Evolutionary conservation across 2,888 invertebrate genomes (phyloP), one percentile per base, ranked within the genome.

Genomic region (Melanophora roralis): DNA sequence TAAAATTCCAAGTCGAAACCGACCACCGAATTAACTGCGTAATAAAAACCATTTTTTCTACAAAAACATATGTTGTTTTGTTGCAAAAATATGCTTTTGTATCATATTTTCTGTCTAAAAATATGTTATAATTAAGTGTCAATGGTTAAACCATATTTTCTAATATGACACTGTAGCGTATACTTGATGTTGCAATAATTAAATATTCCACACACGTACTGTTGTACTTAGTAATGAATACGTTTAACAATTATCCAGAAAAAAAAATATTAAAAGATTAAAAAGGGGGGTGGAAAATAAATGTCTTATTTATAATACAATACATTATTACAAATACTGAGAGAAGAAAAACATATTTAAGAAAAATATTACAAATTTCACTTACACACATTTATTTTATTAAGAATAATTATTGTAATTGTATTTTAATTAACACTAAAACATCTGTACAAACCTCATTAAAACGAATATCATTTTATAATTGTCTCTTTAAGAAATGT

Each of bases 281-380:
- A 67, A 67, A 55, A 38, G 45, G n/a, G n/a, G n/a, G n/a, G n/a
- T n/a, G n/a, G 57, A 69, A 68, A 55, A 69, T 57, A 69, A 69
- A 69, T 69, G 68, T 47, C 68, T 57, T 57, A 21, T 43, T 68
- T 43, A 16, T 57, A 14, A 27, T 19, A 40, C 23, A n/a, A 4
- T n/a, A 23, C n/a, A 49, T 49, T n/a, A 27, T 27, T 27, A 27
- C 3, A 27, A 27, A 27, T 27, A 27, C 3, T 6, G 6, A 27
- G 27, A 27, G 3, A 27, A 27, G 3, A 27, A 27, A 27, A 5
- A 27, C 6, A 5, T 27, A 27, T 5, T 5, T 27, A 27, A 27
- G 3, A 27, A 27, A 5, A 5, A 27, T 27, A 6, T 27, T n/a
- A n/a, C n/a, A n/a, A n/a, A n/a, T n/a, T n/a, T n/a, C n/a, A n/a